Conservation (phyloP, 2,888 invertebrate species). For the Agrotis ipsilon region DNA sequence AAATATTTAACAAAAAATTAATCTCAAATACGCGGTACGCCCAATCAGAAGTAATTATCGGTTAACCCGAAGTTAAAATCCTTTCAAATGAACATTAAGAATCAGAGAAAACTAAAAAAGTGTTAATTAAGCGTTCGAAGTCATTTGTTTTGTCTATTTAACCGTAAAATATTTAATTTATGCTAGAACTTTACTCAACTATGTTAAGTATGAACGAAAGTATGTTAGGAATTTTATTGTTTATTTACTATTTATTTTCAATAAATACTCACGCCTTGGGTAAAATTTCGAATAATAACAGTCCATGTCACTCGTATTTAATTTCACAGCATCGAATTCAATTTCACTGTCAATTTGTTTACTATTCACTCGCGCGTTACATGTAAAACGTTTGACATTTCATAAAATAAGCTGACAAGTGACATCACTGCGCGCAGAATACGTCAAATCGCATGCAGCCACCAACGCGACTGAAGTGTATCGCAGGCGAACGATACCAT, state of each 20-base stretch:
- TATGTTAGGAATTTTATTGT: constrained; percentile 87
- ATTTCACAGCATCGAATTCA: constrained; percentile 86
- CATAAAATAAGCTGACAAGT: constrained; percentile 90
- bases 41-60: constrained; percentile 27
- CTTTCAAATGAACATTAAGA: constrained; percentile 13
- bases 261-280: constrained; percentile 90
- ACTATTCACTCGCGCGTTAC: constrained; percentile 88
- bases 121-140: constrained; percentile 7
- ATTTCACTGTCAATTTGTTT: constrained; percentile 89
- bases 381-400: constrained; percentile 90
- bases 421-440: constrained; percentile 90
- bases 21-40: background rate
- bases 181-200: constrained; percentile 57
- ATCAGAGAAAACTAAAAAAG: constrained; percentile 23
- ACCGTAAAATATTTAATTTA: constrained; percentile 55
- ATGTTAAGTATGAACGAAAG: constrained; percentile 80
- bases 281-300: constrained; percentile 91
- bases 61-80: background rate
- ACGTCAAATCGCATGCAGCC: constrained; percentile 91
- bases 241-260: constrained; percentile 81
- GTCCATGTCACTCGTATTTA: constrained; percentile 87
- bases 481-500: constrained; percentile 90
- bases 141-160: constrained; percentile 41
- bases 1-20: background rate
- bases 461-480: constrained; percentile 92